These are phyloP conservation scores for Triplophysa bombifrons DNA, from an alignment of 2,797 vertebrate species.

Conservation along the genomic window DNA sequence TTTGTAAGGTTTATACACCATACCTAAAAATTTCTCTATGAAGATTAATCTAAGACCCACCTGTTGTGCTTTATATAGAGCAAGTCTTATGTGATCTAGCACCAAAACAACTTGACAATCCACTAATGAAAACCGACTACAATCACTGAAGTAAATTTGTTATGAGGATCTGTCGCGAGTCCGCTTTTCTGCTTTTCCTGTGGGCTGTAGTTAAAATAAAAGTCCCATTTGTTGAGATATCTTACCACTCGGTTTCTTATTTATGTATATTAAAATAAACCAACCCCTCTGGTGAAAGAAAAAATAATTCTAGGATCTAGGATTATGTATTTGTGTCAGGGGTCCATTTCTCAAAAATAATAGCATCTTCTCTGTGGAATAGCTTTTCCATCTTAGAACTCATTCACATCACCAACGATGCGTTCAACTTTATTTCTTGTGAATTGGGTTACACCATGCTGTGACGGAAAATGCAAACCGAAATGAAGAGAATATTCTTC, in stretches of 20 bases:
- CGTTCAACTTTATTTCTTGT: constrained; percentile 5
- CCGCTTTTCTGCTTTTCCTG: not conserved
- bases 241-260: not conserved
- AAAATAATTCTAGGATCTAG: constrained; percentile 21
- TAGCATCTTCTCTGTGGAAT: constrained; percentile 26
- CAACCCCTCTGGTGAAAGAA: not conserved
- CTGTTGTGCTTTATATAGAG: not conserved
- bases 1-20: not conserved
- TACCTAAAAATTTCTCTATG: not conserved
- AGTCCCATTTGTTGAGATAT: not conserved
- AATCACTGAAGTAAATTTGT: constrained; percentile 2
- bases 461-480: constrained; percentile 6
- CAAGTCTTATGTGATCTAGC: not conserved
- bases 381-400: not conserved
- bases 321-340: constrained; percentile 43
- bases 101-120: not conserved
- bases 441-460: constrained; percentile 2
- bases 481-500: constrained; percentile 29
- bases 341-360: constrained; percentile 8
- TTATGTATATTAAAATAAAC: constrained; percentile 2
- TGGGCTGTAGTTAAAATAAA: not conserved
- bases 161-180: not conserved
- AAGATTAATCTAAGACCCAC: not conserved
- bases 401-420: constrained; percentile 8
- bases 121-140: not conserved